phyloP scores from a whole-genome alignment of 2,797 vertebrate genomes.

The Channallabes apus region DNA sequence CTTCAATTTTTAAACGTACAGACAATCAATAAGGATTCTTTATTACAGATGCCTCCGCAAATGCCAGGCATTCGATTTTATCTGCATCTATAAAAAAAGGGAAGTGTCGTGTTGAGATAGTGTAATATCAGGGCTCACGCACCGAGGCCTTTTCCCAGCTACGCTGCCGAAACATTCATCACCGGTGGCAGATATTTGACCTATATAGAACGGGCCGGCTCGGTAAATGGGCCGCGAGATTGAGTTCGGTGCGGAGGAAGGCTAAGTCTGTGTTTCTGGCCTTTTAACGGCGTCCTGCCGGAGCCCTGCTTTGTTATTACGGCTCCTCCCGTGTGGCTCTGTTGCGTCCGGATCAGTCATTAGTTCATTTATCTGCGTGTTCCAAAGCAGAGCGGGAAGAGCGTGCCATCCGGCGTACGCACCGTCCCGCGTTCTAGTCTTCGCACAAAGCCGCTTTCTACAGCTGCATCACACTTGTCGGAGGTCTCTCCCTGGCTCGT shows the following conservation, averaged over 20 bases:
- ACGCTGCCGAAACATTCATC: slow-evolving; percentile 32
- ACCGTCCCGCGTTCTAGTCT: slow-evolving; percentile 47
- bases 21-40: neutral
- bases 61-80: neutral
- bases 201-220: slow-evolving; percentile 40
- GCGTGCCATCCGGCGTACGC: slow-evolving; percentile 52
- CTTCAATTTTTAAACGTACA: neutral
- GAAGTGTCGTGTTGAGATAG: neutral
- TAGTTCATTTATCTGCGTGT: slow-evolving; percentile 78
- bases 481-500: slow-evolving; percentile 68
- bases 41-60: neutral
- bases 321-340: slow-evolving; percentile 65
- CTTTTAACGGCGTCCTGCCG: slow-evolving; percentile 59
- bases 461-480: slow-evolving; percentile 78
- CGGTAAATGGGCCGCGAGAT: slow-evolving; percentile 47
- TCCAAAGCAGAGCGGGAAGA: slow-evolving; percentile 65
- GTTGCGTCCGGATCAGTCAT: slow-evolving; percentile 75
- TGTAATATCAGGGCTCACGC: slow-evolving; percentile 13
- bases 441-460: slow-evolving; percentile 71
- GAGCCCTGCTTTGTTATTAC: slow-evolving; percentile 63
- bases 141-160: slow-evolving; percentile 16
- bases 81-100: neutral
- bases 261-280: slow-evolving; percentile 57
- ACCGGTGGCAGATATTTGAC: slow-evolving; percentile 40
- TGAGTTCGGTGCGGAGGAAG: slow-evolving; percentile 34